Evolutionary conservation across 2,888 invertebrate species (phyloP).

Genomic region (Ferdinandea cuprea): DNA sequence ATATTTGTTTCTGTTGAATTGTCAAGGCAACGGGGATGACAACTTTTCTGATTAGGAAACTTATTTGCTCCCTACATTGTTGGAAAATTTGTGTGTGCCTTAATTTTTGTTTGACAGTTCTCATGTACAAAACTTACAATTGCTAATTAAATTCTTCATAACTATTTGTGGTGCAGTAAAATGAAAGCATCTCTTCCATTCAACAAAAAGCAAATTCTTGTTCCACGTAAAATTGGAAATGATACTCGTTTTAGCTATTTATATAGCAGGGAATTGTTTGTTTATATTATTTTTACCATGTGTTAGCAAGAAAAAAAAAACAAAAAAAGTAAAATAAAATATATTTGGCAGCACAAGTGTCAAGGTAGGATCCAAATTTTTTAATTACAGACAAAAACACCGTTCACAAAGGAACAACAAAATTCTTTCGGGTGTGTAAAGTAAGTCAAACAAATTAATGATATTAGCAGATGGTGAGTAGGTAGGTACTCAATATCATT

Average conservation of each 20-base stretch:
- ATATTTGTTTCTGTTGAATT: conserved; percentile 1
- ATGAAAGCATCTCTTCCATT: too few species aligned
- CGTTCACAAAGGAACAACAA: background rate
- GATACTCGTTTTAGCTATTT: too few species aligned
- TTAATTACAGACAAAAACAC: background rate
- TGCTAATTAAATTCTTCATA: too few species aligned
- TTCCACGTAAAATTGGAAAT: too few species aligned
- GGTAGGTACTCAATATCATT: background rate
- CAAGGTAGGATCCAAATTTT: conserved; percentile 2
- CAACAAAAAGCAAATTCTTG: too few species aligned
- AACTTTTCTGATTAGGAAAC: conserved; percentile 1
- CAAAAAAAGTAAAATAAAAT: background rate
- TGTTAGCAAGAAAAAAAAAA: background rate
- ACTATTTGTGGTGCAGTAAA: too few species aligned
- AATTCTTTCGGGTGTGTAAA: too few species aligned
- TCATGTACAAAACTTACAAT: too few species aligned
- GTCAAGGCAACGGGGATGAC: background rate
- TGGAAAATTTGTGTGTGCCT: background rate
- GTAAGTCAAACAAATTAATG: background rate
- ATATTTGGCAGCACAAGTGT: conserved; percentile 3
- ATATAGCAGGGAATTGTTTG: too few species aligned
- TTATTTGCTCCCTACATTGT: background rate
- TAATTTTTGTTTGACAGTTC: too few species aligned
- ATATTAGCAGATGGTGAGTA: background rate
- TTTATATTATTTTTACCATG: too few species aligned